Conservation (phyloP, 1,140 invertebrate species). For the Bombus sibiricus region DNA sequence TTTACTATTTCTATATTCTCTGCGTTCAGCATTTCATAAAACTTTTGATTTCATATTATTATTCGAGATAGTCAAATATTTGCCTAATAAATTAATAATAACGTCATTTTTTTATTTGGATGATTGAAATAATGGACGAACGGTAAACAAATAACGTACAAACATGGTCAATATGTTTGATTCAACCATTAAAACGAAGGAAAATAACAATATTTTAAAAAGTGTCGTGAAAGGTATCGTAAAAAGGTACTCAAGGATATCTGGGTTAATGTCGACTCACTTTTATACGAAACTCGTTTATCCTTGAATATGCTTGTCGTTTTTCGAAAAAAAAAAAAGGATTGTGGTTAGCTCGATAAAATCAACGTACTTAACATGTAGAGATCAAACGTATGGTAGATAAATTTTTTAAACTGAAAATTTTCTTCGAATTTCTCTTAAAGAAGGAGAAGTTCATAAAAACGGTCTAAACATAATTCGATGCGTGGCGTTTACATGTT, state of each 20-base stretch:
- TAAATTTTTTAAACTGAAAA: background rate
- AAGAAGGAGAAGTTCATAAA: background rate
- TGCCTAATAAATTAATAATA: no score
- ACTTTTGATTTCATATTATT: no score
- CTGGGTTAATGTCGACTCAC: background rate
- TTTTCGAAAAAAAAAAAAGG: background rate
- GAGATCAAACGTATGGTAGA: no score
- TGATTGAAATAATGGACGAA: background rate
- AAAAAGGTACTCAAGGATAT: background rate
- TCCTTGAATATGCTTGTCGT: background rate
- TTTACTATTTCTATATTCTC: no score
- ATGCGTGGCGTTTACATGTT: background rate
- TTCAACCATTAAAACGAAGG: background rate
- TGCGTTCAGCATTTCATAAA: no score
- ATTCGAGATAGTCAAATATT: no score
- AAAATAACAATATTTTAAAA: background rate
- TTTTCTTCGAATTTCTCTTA: background rate
- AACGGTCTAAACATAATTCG: background rate
- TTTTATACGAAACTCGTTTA: background rate
- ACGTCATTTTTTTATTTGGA: background rate
- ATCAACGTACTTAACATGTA: background rate
- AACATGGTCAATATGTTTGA: background rate
- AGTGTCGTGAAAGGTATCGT: background rate
- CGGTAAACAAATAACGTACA: background rate
- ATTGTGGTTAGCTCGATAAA: background rate